These are phyloP conservation scores for Noctua comes DNA, from an alignment of 2,888 invertebrate genomes.

Conservation along the genomic window DNA sequence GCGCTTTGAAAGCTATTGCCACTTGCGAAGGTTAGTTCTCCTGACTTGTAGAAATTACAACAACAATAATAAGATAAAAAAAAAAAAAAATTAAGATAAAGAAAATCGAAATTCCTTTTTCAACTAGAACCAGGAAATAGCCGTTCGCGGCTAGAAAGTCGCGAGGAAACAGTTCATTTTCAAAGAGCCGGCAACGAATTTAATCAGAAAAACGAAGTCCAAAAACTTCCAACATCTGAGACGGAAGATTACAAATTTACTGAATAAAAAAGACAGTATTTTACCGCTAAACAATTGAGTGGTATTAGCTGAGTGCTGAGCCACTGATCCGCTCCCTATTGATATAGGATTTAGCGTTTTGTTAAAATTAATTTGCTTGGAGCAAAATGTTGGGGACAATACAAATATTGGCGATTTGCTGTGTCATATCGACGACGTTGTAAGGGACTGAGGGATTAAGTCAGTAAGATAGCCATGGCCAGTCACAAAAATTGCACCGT, in stretches of 20 bases:
- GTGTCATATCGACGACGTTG: background rate
- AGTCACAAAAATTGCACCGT: background rate
- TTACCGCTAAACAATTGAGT: conserved; percentile 18
- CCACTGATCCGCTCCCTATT: conserved; percentile 7
- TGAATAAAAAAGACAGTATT: conserved; percentile 22
- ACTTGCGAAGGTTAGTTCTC: background rate
- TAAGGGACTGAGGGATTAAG: background rate
- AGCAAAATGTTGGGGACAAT: background rate
- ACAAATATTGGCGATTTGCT: conserved; percentile 11
- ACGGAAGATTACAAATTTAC: conserved; percentile 27
- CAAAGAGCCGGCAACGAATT: conserved; percentile 36
- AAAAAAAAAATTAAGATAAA: background rate
- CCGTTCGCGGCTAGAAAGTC: background rate
- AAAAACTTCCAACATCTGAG: conserved; percentile 8
- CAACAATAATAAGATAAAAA: background rate
- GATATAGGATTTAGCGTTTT: background rate
- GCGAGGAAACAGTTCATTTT: conserved; percentile 18
- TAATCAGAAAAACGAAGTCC: conserved; percentile 36
- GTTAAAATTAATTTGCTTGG: conserved; percentile 1
- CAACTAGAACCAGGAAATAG: background rate
- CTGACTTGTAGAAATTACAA: background rate
- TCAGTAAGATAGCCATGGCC: background rate
- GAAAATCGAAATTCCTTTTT: background rate
- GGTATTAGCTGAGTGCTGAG: background rate
- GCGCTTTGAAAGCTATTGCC: background rate